Evolutionary conservation across 30 jellyfish, hydroid and myxozoan genomes (phyloP).

Genomic region (Turritopsis dohrnii): DNA sequence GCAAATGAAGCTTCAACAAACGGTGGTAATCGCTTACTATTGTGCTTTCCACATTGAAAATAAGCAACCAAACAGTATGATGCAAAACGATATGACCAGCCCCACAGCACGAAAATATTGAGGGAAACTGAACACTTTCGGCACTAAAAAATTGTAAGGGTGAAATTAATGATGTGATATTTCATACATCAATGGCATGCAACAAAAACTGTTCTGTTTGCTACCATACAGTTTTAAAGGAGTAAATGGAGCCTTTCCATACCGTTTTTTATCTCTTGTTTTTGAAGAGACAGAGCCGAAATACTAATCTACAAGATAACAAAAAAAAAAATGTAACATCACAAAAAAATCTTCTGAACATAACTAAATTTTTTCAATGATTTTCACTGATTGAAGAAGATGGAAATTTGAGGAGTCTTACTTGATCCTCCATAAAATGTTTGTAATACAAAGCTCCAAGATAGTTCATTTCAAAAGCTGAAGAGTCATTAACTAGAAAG

Average conservation of each 20-base stretch:
- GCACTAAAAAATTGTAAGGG: background rate
- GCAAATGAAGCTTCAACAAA: too few species aligned
- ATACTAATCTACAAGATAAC: background rate
- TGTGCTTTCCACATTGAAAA: background rate
- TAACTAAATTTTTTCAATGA: too few species aligned
- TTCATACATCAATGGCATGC: too few species aligned
- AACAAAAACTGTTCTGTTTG: too few species aligned
- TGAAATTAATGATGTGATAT: too few species aligned
- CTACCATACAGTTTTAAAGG: too few species aligned
- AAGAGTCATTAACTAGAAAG: background rate
- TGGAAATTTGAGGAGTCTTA: background rate
- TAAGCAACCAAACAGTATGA: background rate
- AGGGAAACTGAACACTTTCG: background rate
- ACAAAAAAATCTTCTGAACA: too few species aligned
- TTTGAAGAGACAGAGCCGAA: background rate
- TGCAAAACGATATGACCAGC: background rate
- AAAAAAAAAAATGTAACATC: too few species aligned
- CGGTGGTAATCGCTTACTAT: background rate
- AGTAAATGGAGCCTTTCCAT: too few species aligned
- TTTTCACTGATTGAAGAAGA: too few species aligned
- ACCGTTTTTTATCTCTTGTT: background rate
- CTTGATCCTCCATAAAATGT: background rate
- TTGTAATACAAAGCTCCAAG: constrained; percentile 16
- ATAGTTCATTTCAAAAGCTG: background rate
- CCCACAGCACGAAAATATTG: background rate